Conservation (phyloP, 2,113 vertebrate species). For the Rhinopithecus roxellana region DNA sequence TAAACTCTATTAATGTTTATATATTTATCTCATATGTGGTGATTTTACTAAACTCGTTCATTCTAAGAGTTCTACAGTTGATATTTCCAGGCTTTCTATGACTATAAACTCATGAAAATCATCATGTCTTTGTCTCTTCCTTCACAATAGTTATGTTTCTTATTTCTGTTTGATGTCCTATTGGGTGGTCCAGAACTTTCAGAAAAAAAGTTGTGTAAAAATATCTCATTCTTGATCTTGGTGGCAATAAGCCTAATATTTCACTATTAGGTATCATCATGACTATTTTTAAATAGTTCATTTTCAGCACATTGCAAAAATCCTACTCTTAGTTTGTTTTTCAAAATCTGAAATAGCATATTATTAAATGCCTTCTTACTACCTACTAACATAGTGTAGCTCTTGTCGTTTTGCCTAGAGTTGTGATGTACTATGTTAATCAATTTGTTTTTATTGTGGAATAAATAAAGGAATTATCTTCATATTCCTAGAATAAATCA, state of each 20-base stretch:
- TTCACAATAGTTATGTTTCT: background rate
- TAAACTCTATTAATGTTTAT: background rate
- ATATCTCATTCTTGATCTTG: slow-evolving; percentile 16
- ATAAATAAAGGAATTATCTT: slow-evolving; percentile 50
- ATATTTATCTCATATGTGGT: background rate
- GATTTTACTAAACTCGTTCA: background rate
- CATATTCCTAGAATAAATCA: slow-evolving; percentile 42
- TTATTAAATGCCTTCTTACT: slow-evolving; percentile 17
- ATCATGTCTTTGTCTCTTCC: background rate
- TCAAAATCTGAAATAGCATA: background rate
- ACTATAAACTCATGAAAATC: background rate
- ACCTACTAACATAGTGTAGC: slow-evolving; percentile 8
- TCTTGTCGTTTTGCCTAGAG: slow-evolving; percentile 46
- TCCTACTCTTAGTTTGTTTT: background rate
- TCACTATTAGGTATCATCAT: background rate
- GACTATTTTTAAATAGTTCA: slow-evolving; percentile 10
- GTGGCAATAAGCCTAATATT: background rate
- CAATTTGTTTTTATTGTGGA: slow-evolving; percentile 20
- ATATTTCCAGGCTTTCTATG: background rate
- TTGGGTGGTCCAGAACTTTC: background rate
- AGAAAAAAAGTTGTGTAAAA: slow-evolving; percentile 13
- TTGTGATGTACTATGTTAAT: slow-evolving; percentile 37
- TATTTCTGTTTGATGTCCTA: background rate
- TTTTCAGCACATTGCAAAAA: background rate
- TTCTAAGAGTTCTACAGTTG: slow-evolving; percentile 10